These are phyloP conservation scores for Agelas oroides DNA, from an alignment of 37 sponge, comb jelly and placozoan species.

Conservation along the genomic window DNA sequence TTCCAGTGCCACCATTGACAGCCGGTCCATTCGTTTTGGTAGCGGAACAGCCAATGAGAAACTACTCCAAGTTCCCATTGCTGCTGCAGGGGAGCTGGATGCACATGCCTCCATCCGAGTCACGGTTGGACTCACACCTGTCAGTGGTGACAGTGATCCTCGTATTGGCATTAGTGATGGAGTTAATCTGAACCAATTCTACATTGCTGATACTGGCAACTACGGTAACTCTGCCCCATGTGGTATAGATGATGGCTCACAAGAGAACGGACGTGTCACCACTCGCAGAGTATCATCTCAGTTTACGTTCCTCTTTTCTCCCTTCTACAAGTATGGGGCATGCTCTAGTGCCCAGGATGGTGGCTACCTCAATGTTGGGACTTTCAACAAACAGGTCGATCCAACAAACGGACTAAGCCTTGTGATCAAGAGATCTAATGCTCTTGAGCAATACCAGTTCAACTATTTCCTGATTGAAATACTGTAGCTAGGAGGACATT, in stretches of 20 bases:
- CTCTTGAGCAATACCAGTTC: background rate
- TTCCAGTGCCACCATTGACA: conserved; percentile 21
- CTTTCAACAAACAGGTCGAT: conserved; percentile 20
- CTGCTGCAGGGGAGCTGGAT: conserved; percentile 16
- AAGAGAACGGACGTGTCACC: background rate
- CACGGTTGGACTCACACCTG: conserved; percentile 9
- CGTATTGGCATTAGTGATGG: conserved; percentile 20
- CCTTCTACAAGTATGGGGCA: conserved; percentile 3
- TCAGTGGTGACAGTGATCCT: conserved; percentile 2
- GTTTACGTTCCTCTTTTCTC: background rate
- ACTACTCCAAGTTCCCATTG: background rate
- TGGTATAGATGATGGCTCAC: background rate
- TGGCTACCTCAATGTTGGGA: conserved; percentile 15
- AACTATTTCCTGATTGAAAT: conserved; percentile 10
- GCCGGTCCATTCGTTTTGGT: background rate
- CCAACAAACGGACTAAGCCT: background rate
- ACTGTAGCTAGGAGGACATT: background rate
- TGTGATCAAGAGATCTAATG: background rate
- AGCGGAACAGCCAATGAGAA: background rate
- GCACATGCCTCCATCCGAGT: conserved; percentile 4
- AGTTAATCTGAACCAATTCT: conserved; percentile 2
- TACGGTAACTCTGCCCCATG: too few relatives aligned
- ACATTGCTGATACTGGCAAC: background rate
- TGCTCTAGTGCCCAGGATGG: conserved; percentile 1
- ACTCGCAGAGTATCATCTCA: background rate